Percentiles rank a stretch among this genome's conserved stretches.
These are phyloP conservation scores for Mayetiola destructor DNA, from an alignment of 2,888 invertebrate genomes.

Conservation along the genomic window DNA sequence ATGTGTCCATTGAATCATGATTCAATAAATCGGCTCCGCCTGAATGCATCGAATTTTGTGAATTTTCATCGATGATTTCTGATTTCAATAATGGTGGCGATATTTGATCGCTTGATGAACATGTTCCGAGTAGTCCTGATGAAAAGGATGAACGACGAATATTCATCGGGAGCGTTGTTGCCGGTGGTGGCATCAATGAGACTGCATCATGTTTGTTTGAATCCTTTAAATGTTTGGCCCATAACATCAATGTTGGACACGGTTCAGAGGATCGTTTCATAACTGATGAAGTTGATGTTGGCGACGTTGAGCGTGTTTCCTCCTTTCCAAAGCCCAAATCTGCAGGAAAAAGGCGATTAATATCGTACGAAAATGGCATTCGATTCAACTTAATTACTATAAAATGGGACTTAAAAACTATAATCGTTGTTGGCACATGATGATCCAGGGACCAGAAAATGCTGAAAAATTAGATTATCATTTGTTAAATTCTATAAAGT, in stretches of 20 bases:
- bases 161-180: constrained; percentile 43
- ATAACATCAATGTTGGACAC: constrained; percentile 21
- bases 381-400: neutral
- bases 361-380: neutral
- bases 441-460: too few relatives aligned
- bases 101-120: constrained; percentile 41
- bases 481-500: too few relatives aligned
- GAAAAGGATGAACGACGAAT: constrained; percentile 49
- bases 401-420: constrained; percentile 2
- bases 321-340: constrained; percentile 4
- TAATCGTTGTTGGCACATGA: too few relatives aligned
- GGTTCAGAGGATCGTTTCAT: neutral
- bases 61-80: constrained; percentile 56
- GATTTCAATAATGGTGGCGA: constrained; percentile 44
- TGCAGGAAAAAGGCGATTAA: neutral
- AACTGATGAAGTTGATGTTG: neutral
- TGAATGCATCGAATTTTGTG: constrained; percentile 43
- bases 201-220: constrained; percentile 41
- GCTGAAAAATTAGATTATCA: too few relatives aligned
- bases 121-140: constrained; percentile 33
- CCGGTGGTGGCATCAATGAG: constrained; percentile 57
- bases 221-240: constrained; percentile 25
- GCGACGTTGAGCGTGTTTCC: constrained; percentile 1
- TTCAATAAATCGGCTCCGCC: constrained; percentile 24
- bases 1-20: constrained; percentile 31